Evolutionary conservation across 2,797 vertebrate genomes (phyloP).

Genomic region (Liparis tanakae): DNA sequence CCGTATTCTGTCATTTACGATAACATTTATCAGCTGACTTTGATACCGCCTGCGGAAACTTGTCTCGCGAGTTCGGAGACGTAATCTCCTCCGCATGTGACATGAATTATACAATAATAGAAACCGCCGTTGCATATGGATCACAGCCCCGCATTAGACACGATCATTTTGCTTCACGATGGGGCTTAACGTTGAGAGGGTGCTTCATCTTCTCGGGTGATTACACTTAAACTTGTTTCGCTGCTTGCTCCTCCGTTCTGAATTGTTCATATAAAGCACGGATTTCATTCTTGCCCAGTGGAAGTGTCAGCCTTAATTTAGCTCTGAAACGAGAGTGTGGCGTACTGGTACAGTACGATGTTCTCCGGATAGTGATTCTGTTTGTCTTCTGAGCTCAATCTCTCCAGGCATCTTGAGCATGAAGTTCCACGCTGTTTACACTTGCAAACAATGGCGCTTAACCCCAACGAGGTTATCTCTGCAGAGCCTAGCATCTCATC

Average conservation of each 20-base stretch:
- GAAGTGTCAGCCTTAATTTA: slow-evolving; percentile 64
- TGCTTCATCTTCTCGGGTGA: slow-evolving; percentile 41
- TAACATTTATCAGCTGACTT: slow-evolving; percentile 70
- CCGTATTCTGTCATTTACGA: slow-evolving; percentile 63
- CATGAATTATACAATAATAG: slow-evolving; percentile 58
- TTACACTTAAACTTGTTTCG: slow-evolving; percentile 43
- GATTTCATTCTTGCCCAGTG: slow-evolving; percentile 63
- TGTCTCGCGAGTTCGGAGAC: slow-evolving; percentile 63
- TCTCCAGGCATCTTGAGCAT: slow-evolving; percentile 33
- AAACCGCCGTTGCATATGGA: slow-evolving; percentile 27
- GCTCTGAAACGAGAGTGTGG: slow-evolving; percentile 18
- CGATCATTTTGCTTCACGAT: slow-evolving; percentile 46
- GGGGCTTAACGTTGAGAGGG: slow-evolving; percentile 39
- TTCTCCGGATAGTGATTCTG: slow-evolving; percentile 26
- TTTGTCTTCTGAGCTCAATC: slow-evolving; percentile 27
- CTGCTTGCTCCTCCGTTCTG: slow-evolving; percentile 22
- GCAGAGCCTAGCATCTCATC: slow-evolving; percentile 5
- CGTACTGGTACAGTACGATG: neutral
- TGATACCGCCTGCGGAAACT: slow-evolving; percentile 58
- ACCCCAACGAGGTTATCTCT: slow-evolving; percentile 35
- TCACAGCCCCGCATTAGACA: slow-evolving; percentile 33
- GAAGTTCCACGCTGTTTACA: slow-evolving; percentile 38
- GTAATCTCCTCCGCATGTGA: slow-evolving; percentile 62
- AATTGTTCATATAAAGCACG: slow-evolving; percentile 43
- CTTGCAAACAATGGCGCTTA: slow-evolving; percentile 16